These are phyloP conservation scores for Diaphora mendica DNA, from an alignment of 2,888 invertebrate genomes.

Conservation along the genomic window DNA sequence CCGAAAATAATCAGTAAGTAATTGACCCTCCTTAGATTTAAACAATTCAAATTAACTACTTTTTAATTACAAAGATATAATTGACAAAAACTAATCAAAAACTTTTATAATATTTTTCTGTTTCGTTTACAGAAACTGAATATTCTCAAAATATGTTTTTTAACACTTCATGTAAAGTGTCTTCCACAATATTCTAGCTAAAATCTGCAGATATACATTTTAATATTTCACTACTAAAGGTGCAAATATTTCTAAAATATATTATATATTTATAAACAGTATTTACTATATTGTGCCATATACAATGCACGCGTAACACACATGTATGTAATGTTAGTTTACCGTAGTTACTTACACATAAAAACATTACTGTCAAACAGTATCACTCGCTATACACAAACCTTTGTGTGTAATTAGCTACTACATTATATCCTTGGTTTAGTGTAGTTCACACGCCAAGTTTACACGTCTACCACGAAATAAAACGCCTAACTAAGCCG, in stretches of 20 bases:
- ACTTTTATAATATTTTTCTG: constrained; percentile 70
- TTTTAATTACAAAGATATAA: constrained; percentile 80
- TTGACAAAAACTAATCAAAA: constrained; percentile 84
- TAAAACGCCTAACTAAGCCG: constrained; percentile 43
- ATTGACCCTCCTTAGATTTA: constrained; percentile 85
- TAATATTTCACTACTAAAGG: constrained; percentile 83
- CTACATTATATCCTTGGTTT: constrained; percentile 74
- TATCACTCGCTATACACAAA: constrained; percentile 82
- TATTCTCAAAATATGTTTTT: constrained; percentile 61
- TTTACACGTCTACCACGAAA: constrained; percentile 39
- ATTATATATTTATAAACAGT: constrained; percentile 81
- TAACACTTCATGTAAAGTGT: constrained; percentile 50
- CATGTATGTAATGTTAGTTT: constrained; percentile 66
- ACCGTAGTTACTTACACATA: constrained; percentile 76
- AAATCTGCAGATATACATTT: constrained; percentile 83
- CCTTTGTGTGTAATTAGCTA: constrained; percentile 74
- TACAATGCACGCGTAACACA: constrained; percentile 84
- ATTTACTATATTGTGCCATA: constrained; percentile 81
- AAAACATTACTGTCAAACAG: constrained; percentile 84
- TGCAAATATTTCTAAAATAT: constrained; percentile 87
- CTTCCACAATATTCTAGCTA: constrained; percentile 75
- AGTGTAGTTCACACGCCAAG: constrained; percentile 80
- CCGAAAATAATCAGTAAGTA: constrained; percentile 79
- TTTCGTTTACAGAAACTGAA: constrained; percentile 73
- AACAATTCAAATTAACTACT: constrained; percentile 83